Percentiles rank a stretch among this genome's conserved stretches.
These are phyloP conservation scores for Syndactyla subalaris DNA, from an alignment of 2,797 vertebrate species.

Conservation along the genomic window DNA sequence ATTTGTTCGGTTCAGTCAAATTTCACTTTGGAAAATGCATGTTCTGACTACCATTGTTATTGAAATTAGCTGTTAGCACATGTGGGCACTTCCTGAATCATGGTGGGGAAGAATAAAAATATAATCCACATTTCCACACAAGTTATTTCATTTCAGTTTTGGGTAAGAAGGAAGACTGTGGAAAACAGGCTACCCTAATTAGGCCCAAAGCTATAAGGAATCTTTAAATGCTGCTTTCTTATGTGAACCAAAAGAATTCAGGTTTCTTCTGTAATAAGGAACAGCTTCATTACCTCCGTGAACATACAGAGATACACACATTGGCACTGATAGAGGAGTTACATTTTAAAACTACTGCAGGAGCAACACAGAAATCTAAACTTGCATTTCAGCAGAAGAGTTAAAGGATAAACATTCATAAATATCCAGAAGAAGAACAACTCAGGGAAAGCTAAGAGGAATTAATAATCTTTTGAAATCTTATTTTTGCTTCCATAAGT, in stretches of 20 bases:
- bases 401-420: conserved; percentile 14
- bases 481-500: conserved; percentile 10
- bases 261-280: background rate
- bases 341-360: background rate
- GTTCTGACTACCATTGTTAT: background rate
- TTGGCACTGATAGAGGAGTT: background rate
- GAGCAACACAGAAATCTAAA: background rate
- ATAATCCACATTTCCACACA: background rate
- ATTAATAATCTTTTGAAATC: background rate
- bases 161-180: background rate
- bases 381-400: background rate
- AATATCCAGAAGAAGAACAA: background rate
- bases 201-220: background rate
- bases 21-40: background rate
- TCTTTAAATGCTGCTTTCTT: background rate
- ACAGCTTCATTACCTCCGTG: background rate
- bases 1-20: background rate
- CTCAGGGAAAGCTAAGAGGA: background rate
- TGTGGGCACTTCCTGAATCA: background rate
- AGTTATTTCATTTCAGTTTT: background rate
- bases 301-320: background rate
- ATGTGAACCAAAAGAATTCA: background rate
- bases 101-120: background rate
- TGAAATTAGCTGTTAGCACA: background rate
- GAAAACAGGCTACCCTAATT: background rate